Evolutionary conservation across 2,888 invertebrate genomes (phyloP), one percentile per base, ranked within the genome.

Genomic region (Celastrina argiolus): DNA sequence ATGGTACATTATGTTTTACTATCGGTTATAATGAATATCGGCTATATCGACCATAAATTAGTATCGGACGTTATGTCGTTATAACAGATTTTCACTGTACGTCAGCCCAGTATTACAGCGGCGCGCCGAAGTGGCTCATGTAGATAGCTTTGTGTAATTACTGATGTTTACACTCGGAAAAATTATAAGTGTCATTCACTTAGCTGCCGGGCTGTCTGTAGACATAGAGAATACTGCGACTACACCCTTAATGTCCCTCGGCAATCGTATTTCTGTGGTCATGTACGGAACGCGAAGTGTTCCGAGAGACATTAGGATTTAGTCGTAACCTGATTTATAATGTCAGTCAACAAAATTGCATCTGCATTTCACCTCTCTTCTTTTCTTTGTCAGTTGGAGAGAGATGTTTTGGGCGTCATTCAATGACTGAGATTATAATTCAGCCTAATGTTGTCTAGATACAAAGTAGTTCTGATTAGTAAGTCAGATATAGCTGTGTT

Each of bases 121-220:
- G 81, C 79, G 75, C 51, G 51, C 22, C 79, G 78, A 81, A 81
- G 83, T 83, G 87, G 88, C 89, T 90, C 91, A 84, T 90, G 91
- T 90, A 90, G 91, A 91, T 91, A 91, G 91, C 90, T 90, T 89
- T 83, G 88, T 89, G 87, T 89, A 87, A 89, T 88, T 87, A 87
- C 85, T 86, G 83, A 85, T 89, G 86, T 88, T 85, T 90, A 89
- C 88, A 86, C 83, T 88, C 84, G 78, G 84, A 84, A 84, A 82
- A 82, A 78, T 80, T 81, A 70, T 76, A 74, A 75, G 74, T 65
- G 59, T 65, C 58, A 63, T 56, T 36, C 22, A 51, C 51, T 51
- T 51, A 51, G 51, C 12, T 26, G 51, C 7, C 51, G 51, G 51
- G 51, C 12, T 18, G 51, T 5, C 12, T 26, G 10, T 22, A 26